Conservation (phyloP, 2,888 invertebrate species). For the Pheosia tremula region DNA sequence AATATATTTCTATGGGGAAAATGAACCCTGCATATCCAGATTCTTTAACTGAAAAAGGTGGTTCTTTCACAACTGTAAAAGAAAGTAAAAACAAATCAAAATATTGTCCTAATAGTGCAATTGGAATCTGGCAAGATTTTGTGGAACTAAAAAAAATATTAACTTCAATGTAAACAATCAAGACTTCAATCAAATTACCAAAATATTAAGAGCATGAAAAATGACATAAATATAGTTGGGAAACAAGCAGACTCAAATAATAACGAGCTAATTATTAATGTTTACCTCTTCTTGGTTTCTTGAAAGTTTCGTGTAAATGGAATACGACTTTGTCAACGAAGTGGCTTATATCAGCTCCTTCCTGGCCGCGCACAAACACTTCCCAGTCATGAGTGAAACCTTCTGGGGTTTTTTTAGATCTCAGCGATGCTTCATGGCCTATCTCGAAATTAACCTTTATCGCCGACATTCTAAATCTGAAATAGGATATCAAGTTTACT, state of each 20-base stretch:
- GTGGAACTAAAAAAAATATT: background rate
- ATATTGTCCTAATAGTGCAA: slow-evolving; percentile 1
- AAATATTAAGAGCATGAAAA: background rate
- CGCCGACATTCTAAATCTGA: slow-evolving; percentile 66
- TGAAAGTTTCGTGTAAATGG: slow-evolving; percentile 95
- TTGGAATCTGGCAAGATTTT: slow-evolving; percentile 8
- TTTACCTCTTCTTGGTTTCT: slow-evolving; percentile 95
- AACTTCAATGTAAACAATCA: slow-evolving; percentile 22
- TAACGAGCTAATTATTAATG: slow-evolving; percentile 6
- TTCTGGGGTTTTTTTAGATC: slow-evolving; percentile 92
- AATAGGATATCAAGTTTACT: slow-evolving; percentile 34
- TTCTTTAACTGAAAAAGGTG: slow-evolving; percentile 95
- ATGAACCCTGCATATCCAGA: slow-evolving; percentile 98
- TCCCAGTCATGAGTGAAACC: slow-evolving; percentile 99
- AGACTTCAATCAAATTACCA: no score
- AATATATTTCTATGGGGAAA: slow-evolving; percentile 94
- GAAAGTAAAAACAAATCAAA: slow-evolving; percentile 15
- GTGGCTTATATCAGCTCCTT: slow-evolving; percentile 93
- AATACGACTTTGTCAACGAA: slow-evolving; percentile 98
- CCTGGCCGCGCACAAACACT: slow-evolving; percentile 95
- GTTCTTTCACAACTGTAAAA: slow-evolving; percentile 93
- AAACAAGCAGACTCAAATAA: no score
- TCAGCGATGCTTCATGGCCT: slow-evolving; percentile 94
- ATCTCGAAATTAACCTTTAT: slow-evolving; percentile 93
- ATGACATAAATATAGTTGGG: no score